A percentile compares a stretch with the other conserved stretches of the same genome.
Conservation (phyloP, 2,797 vertebrate genomes). For the Eidolon dupreanum region DNA sequence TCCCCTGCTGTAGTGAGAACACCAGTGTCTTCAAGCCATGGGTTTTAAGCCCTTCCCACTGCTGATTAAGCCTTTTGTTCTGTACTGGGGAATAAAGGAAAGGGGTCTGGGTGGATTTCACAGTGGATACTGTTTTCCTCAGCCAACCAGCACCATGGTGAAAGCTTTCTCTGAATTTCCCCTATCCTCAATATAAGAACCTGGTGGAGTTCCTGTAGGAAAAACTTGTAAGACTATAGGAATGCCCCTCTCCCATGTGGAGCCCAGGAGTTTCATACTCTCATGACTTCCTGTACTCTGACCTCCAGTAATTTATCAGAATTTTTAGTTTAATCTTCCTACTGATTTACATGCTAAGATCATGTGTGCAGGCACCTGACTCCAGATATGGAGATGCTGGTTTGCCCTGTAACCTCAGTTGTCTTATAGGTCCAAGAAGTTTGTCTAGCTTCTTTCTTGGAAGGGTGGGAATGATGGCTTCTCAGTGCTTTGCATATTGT, state of each 20-base stretch:
- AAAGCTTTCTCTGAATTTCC: constrained; percentile 33
- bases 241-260: not conserved
- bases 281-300: not conserved
- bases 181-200: not conserved
- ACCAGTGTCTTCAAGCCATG: not conserved
- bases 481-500: not conserved
- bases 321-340: constrained; percentile 53
- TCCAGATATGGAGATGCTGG: not conserved
- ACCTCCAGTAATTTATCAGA: constrained; percentile 34
- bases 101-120: constrained; percentile 12
- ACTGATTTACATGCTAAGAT: not conserved
- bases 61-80: constrained; percentile 39
- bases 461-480: constrained; percentile 7
- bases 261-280: not conserved
- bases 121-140: constrained; percentile 27
- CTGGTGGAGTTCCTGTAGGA: constrained; percentile 23
- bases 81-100: constrained; percentile 40
- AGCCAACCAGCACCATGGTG: not conserved
- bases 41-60: constrained; percentile 3
- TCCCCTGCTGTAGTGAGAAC: not conserved
- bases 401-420: constrained; percentile 41
- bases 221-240: constrained; percentile 3
- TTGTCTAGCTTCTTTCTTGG: constrained; percentile 39
- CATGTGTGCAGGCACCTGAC: not conserved
- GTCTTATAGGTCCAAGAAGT: constrained; percentile 11